A percentile compares a stretch with the other conserved stretches of the same genome.
These are phyloP conservation scores for Atta colombica DNA, from an alignment of 1,140 invertebrate genomes.

Conservation along the genomic window DNA sequence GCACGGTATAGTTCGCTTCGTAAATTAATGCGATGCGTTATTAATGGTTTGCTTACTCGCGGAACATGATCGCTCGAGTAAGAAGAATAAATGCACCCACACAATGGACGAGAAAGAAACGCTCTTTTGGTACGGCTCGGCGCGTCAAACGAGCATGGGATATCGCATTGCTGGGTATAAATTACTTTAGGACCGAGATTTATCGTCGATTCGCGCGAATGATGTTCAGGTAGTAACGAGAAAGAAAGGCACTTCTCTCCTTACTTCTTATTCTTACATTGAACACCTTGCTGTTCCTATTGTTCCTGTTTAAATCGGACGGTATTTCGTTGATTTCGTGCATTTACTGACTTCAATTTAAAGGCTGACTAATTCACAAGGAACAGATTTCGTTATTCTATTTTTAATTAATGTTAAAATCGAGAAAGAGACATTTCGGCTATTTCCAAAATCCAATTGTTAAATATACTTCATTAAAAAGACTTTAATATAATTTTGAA, in stretches of 20 bases:
- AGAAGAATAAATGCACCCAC: constrained; percentile 27
- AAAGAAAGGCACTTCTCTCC: not conserved
- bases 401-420: constrained; percentile 1
- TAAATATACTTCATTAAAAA: not conserved
- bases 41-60: constrained; percentile 55
- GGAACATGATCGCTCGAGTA: constrained; percentile 39
- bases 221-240: constrained; percentile 22
- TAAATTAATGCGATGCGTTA: constrained; percentile 60
- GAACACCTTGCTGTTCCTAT: not conserved
- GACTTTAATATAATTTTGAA: not conserved
- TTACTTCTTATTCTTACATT: constrained; percentile 7
- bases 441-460: not conserved
- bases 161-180: constrained; percentile 40
- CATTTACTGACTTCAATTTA: constrained; percentile 39
- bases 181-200: constrained; percentile 49
- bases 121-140: not conserved
- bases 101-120: constrained; percentile 25
- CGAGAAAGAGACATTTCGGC: not conserved
- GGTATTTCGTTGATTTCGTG: constrained; percentile 38
- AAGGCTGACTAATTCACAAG: constrained; percentile 42
- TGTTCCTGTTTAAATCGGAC: not conserved
- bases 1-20: constrained; percentile 28
- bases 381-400: not conserved
- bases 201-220: constrained; percentile 28
- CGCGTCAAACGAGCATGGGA: constrained; percentile 26